Conservation (phyloP, 2,113 vertebrate species). For the Parotia lawesii region DNA sequence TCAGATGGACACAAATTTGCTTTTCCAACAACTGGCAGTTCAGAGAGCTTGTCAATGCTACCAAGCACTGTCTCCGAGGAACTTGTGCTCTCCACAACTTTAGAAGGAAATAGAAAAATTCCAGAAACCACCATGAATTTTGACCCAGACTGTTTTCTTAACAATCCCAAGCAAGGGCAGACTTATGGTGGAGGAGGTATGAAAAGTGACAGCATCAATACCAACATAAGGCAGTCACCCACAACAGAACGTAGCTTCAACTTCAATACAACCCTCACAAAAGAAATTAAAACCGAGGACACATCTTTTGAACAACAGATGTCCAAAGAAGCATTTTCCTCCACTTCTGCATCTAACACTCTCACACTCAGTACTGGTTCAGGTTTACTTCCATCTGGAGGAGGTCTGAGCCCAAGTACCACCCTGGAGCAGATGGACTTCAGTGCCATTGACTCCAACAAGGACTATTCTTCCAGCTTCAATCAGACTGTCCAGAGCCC, state of each 20-base stretch:
- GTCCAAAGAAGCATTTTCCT: conserved; percentile 87
- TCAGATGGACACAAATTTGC: conserved; percentile 96
- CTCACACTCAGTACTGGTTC: conserved; percentile 84
- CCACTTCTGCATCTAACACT: conserved; percentile 78
- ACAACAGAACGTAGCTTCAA: conserved; percentile 82
- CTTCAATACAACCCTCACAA: conserved; percentile 85
- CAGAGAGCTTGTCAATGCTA: conserved; percentile 89
- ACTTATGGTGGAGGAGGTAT: conserved; percentile 94
- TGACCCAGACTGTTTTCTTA: conserved; percentile 98
- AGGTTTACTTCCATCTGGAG: conserved; percentile 90
- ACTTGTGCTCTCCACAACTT: conserved; percentile 93
- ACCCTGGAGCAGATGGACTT: conserved; percentile 99
- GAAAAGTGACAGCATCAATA: conserved; percentile 84
- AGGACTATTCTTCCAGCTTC: conserved; percentile 88
- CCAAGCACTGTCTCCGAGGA: conserved; percentile 90
- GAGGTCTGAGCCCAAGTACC: conserved; percentile 96
- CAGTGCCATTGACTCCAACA: conserved; percentile 96
- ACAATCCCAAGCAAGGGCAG: conserved; percentile 98
- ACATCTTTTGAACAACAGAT: conserved; percentile 98
- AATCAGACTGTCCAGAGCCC: conserved; percentile 89
- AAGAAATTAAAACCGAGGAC: conserved; percentile 97
- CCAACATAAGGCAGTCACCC: conserved; percentile 82
- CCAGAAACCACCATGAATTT: conserved; percentile 97
- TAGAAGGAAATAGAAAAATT: conserved; percentile 90
- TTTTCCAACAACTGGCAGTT: conserved; percentile 84